A percentile compares a stretch with the other conserved stretches of the same genome.
These are phyloP conservation scores for Zenarchopterus dispar DNA, from an alignment of 2,797 vertebrate species.

Conservation along the genomic window DNA sequence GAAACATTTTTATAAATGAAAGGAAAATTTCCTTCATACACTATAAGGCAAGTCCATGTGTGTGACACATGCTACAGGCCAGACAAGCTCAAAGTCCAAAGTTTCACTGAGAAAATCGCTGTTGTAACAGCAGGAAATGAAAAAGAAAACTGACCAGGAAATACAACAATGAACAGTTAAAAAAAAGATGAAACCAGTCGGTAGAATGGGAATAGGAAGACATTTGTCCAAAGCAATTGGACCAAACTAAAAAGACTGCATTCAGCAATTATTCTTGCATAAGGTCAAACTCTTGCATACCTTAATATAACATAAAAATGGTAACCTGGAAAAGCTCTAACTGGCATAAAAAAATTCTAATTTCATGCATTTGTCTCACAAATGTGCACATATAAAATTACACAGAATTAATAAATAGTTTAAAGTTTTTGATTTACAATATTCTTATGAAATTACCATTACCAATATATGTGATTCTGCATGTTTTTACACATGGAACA, in stretches of 20 bases:
- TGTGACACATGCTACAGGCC: slow-evolving; percentile 14
- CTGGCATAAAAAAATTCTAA: not conserved
- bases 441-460: too few relatives aligned
- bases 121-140: slow-evolving; percentile 8
- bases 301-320: not conserved
- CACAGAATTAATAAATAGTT: too few relatives aligned
- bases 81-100: slow-evolving; percentile 58
- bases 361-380: not conserved
- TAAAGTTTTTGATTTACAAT: too few relatives aligned
- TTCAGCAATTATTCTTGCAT: too few relatives aligned
- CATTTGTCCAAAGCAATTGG: too few relatives aligned
- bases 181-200: not conserved
- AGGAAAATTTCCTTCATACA: not conserved
- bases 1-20: not conserved
- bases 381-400: too few relatives aligned
- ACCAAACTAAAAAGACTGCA: too few relatives aligned
- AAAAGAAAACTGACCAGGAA: slow-evolving; percentile 10
- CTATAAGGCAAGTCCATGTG: slow-evolving; percentile 16
- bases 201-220: not conserved
- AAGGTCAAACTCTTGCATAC: not conserved
- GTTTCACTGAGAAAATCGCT: slow-evolving; percentile 9
- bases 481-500: too few relatives aligned
- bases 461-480: too few relatives aligned
- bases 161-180: not conserved
- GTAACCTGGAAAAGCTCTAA: not conserved